Evolutionary conservation across 2,113 vertebrate species (phyloP).

Genomic region (Cyphomyrus discorhynchus): DNA sequence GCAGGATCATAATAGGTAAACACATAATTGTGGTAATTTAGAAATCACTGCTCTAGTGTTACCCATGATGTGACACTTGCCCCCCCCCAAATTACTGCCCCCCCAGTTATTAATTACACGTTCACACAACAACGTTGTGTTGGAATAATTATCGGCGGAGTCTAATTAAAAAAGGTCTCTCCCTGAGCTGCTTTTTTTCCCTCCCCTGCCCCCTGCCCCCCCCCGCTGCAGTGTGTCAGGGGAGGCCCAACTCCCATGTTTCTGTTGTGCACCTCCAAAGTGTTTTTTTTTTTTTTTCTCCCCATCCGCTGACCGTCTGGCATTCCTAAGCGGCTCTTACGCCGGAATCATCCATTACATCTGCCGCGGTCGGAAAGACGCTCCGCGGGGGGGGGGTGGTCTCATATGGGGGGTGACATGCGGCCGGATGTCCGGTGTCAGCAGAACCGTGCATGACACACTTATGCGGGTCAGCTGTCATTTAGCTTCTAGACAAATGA

Average conservation of each 20-base stretch:
- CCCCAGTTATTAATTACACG: no score
- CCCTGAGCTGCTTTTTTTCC: no score
- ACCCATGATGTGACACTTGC: slow-evolving; percentile 55
- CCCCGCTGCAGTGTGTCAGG: slow-evolving; percentile 32
- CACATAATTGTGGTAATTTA: slow-evolving; percentile 68
- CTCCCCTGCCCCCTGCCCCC: background rate
- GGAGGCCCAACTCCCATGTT: slow-evolving; percentile 22
- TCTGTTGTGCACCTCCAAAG: slow-evolving; percentile 41
- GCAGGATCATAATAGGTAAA: slow-evolving; percentile 63
- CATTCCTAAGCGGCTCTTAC: slow-evolving; percentile 43
- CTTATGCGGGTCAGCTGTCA: background rate
- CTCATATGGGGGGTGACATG: slow-evolving; percentile 21
- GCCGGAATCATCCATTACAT: slow-evolving; percentile 52
- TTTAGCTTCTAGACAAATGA: background rate
- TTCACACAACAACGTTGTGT: no score
- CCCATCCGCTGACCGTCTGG: slow-evolving; percentile 47
- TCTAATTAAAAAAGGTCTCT: no score
- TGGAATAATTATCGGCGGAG: no score
- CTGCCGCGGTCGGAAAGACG: slow-evolving; percentile 43
- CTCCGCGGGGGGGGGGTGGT: no score
- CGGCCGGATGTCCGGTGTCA: background rate
- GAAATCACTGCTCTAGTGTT: slow-evolving; percentile 65
- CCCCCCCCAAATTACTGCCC: slow-evolving; percentile 10
- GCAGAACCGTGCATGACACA: background rate
- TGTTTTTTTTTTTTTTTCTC: background rate